Evolutionary conservation across 2,888 invertebrate species (phyloP), one percentile per base, ranked within the genome.

Genomic region (Conomelus anceps): DNA sequence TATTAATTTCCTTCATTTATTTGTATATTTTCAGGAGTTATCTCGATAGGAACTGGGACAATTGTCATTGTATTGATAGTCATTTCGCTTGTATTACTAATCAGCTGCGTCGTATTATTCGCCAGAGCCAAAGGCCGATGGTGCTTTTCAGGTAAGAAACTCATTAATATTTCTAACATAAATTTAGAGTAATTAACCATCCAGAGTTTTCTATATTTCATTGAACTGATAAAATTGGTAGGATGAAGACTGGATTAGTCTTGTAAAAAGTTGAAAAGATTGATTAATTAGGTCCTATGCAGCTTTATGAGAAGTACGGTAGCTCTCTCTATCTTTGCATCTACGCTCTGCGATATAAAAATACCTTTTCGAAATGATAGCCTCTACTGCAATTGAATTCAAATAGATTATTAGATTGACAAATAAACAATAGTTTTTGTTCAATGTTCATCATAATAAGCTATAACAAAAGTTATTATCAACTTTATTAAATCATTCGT

Each of bases 91-190:
- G 93, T 97, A 0, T 93, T 97, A 22, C 94, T 96, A 23, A 94
- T 95, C 23, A 93, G 96, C 6, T 95, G 95, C 92, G 93, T 97
- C 91, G 93, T 96, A 88, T 95, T 97, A 90, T 96, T 96, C 92
- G 97, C 97, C 88, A 96, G 96, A 92, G 96, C 96, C 90, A 97
- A 97, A 90, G 96, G 96, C 92, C 95, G 96, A 93, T 97, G 97
- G 97, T 97, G 97, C 94, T 97, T 97, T 93, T 96, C 96, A 93
- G 97, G 97, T 97, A 94, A 96, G 97, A 95, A 63, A n/a, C 13
- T n/a, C n/a, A n/a, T 63, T 0, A n/a, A 63, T 63, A 63, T 63
- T n/a, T 63, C 89, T 20, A 34, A 88, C 26, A 87, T 88, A 9
- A 85, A 22, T 6, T 23, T 34, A 1, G 11, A 17, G 11, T 34